A percentile compares a stretch with the other conserved stretches of the same genome.
phyloP scores from a whole-genome alignment of 2,797 vertebrate species.

The Hoplostethus mediterraneus region DNA sequence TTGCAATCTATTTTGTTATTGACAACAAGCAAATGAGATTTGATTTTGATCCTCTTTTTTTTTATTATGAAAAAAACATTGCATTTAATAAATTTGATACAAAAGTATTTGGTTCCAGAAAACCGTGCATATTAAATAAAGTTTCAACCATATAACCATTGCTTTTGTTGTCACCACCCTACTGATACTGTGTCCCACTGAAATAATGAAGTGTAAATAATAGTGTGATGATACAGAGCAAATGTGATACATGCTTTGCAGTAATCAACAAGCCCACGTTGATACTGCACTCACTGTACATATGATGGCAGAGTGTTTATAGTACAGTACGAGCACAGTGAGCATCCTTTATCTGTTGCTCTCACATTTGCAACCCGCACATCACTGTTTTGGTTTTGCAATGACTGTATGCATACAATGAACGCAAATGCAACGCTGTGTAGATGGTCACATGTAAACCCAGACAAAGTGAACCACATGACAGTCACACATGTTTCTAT shows the following conservation, averaged over 20 bases:
- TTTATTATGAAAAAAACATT: too few relatives aligned
- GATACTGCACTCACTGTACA: slow-evolving; percentile 41
- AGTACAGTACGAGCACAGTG: slow-evolving; percentile 32
- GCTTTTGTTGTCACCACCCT: neutral
- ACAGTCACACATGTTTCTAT: slow-evolving; percentile 1
- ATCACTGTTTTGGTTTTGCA: neutral
- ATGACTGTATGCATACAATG: slow-evolving; percentile 6
- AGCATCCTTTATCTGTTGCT: slow-evolving; percentile 25
- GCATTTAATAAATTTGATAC: neutral
- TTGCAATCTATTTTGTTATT: too few relatives aligned
- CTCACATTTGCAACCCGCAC: neutral
- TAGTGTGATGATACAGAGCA: neutral
- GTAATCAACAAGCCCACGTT: slow-evolving; percentile 38
- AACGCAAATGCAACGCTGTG: neutral
- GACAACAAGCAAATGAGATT: neutral
- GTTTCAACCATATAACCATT: neutral
- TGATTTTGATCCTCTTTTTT: too few relatives aligned
- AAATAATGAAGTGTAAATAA: too few relatives aligned
- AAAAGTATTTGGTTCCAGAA: neutral
- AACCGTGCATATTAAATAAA: neutral
- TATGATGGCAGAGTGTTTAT: slow-evolving; percentile 45
- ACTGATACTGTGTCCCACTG: neutral
- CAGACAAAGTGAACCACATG: slow-evolving; percentile 1
- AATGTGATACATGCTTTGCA: neutral
- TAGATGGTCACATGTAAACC: neutral